Base-by-base conservation (phyloP, 1,140 invertebrate species). In the Euwallacea fornicatus region DNA sequence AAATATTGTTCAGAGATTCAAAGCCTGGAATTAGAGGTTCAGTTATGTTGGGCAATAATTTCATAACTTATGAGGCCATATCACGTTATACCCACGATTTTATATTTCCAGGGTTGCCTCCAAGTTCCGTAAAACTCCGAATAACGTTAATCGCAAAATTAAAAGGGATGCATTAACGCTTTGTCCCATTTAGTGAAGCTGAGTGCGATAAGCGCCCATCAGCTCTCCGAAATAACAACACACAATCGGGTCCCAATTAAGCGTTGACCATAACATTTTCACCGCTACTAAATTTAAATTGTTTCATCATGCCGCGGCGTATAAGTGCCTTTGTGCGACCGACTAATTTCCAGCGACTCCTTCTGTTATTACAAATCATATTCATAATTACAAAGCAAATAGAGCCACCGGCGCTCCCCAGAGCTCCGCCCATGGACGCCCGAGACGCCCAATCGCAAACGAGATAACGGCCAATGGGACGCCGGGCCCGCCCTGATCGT, bases 351-450 rank as follows among this genome's bases (percentile, higher is more conserved):
- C 79, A 74, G 74, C 74, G 73, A 73, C 75, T 79, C 76, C 80
- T 79, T 79, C 79, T 79, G 78, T 81, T 80, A 80, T 80, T 79
- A 79, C 79, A 81, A 81, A 81, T 81, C 80, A 81, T 81, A 81
- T 81, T 81, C 80, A 80, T 81, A 81, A 81, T 81, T 81, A 79
- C 79, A 78, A 79, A 78, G 78, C 80, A 81, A 81, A 81, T 79
- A 80, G 71, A 76, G 62, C 73, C 67, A 56, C 67, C 66, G 55
- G 16, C 69, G 21, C 71, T 67, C 74, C 50, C 71, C 70, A 71
- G 58, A 72, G 69, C 72, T 60, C 42, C 58, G 74, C 74, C 61
- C 76, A 50, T 74, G 74, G 72, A 13, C 66, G 13, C 7, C 7
- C n/a, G 21, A 42, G 50, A 53, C 46, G 64, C 43, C 77, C 76